Evolutionary conservation across 2,888 invertebrate genomes (phyloP), one percentile per base, ranked within the genome.

Genomic region (Syritta pipiens): DNA sequence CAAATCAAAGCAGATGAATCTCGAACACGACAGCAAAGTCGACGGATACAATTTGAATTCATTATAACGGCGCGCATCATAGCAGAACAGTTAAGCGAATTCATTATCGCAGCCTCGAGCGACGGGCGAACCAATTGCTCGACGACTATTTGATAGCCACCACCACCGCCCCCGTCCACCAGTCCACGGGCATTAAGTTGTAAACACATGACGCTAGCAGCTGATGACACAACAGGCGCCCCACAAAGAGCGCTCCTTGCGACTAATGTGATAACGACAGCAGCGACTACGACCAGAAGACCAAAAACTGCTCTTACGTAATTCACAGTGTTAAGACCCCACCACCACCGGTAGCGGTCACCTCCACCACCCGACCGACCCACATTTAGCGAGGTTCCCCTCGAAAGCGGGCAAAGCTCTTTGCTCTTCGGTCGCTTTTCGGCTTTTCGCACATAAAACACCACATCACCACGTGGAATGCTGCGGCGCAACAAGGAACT

Each of bases 401-500:
- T 20, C 28, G 46, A 67, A 67, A 48, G 37, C 46, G 4, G 26
- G 46, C 24, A 65, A 32, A 75, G 57, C 74, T n/a, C n/a, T n/a
- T n/a, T n/a, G n/a, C n/a, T n/a, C n/a, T n/a, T n/a, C 37, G 19
- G 37, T 17, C 14, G 37, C 37, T 37, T 37, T 71, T 60, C 28
- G 35, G 20, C 19, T 60, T 62, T 65, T 65, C 51, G 42, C 63
- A 65, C 37, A 53, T 26, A 68, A 46, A 67, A 59, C 59, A 37
- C 30, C 28, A 37, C 49, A 68, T 12, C 44, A 63, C 57, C 72
- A 77, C 65, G 77, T 67, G 63, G 32, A 71, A 46, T 14, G 22
- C 24, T 5, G 63, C 74, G 62, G 75, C 65, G 51, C 65, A 65
- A 53, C 53, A 65, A 53, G 48, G 65, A 72, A 72, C 65, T 72